Evolutionary conservation across 2,797 vertebrate species (phyloP).

Genomic region (Eutrigla gurnardus): DNA sequence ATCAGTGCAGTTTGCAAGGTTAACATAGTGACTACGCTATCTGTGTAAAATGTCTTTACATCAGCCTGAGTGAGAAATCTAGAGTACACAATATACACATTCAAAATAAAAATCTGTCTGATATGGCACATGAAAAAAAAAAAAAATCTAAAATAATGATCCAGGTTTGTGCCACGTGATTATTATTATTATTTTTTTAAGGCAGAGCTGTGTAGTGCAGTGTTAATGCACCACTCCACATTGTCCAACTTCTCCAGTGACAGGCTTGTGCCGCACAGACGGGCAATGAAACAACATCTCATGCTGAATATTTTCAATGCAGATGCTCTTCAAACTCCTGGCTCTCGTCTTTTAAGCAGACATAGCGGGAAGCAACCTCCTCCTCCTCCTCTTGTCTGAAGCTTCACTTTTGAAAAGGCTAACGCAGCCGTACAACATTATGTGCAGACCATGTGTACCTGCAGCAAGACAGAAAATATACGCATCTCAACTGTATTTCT

Average conservation of each 20-base stretch:
- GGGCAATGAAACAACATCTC: slow-evolving; percentile 18
- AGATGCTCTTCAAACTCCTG: slow-evolving; percentile 13
- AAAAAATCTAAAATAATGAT: slow-evolving; percentile 8
- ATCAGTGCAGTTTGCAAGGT: not conserved
- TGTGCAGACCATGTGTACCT: slow-evolving; percentile 28
- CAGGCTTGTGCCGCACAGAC: slow-evolving; percentile 31
- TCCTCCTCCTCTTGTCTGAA: not conserved
- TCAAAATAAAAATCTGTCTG: not conserved
- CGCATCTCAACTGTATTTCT: slow-evolving; percentile 12
- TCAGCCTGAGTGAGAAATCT: slow-evolving; percentile 1
- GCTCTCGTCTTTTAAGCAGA: slow-evolving; percentile 1
- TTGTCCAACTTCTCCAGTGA: slow-evolving; percentile 26
- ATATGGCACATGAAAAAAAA: not conserved
- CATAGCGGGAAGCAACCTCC: slow-evolving; percentile 9
- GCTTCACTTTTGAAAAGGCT: slow-evolving; percentile 24
- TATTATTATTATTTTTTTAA: slow-evolving; percentile 3
- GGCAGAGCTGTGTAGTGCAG: slow-evolving; percentile 8
- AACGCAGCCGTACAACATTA: slow-evolving; percentile 17
- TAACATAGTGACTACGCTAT: not conserved
- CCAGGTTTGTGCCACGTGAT: not conserved
- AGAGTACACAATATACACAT: not conserved
- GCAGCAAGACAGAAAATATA: slow-evolving; percentile 24
- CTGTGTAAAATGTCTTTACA: slow-evolving; percentile 20
- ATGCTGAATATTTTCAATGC: slow-evolving; percentile 11
- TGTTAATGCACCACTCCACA: not conserved